Conservation (phyloP, 1,140 invertebrate species). For the Kradibia gibbosae region DNA sequence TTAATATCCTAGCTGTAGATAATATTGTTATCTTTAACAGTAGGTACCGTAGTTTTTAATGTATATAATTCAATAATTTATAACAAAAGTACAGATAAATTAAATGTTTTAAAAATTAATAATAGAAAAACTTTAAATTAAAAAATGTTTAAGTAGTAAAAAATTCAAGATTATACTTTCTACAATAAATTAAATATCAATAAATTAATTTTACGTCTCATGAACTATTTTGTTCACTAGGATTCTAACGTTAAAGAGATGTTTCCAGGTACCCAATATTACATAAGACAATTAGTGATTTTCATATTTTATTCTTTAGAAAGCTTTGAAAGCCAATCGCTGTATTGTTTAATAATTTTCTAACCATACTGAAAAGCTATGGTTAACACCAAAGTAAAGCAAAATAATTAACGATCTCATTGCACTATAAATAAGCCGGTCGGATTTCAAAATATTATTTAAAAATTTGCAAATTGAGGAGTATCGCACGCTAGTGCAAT, state of each 20-base stretch:
- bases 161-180: no score
- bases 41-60: neutral
- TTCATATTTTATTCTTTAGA: neutral
- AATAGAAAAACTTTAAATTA: neutral
- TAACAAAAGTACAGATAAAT: neutral
- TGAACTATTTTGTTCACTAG: no score
- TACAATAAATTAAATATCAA: no score
- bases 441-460: no score
- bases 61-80: neutral
- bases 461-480: no score
- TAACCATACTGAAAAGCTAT: neutral
- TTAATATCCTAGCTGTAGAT: neutral
- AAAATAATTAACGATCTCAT: no score
- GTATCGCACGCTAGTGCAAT: no score
- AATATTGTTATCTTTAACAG: neutral
- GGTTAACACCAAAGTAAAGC: no score
- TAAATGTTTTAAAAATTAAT: neutral
- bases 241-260: neutral
- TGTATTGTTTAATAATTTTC: neutral
- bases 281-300: neutral
- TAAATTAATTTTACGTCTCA: no score
- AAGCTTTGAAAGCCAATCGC: neutral
- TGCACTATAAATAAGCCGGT: no score
- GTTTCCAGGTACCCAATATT: neutral
- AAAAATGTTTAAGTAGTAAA: neutral